Conservation (phyloP, 2,888 invertebrate genomes). For the Temnothorax unifasciatus region DNA sequence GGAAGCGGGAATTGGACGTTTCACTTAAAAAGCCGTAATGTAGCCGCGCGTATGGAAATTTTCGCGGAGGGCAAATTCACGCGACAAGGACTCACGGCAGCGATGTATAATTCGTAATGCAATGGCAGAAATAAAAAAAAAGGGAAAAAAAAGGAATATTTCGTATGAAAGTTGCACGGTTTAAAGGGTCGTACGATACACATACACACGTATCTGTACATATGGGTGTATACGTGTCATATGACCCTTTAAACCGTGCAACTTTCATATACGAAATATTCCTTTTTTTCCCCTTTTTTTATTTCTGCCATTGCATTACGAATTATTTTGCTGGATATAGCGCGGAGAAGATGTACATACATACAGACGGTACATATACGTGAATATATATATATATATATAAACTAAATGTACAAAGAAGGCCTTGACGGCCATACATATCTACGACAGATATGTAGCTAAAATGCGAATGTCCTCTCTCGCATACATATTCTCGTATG, state of each 20-base stretch:
- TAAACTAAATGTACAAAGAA: conserved; percentile 40
- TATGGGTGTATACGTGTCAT: background rate
- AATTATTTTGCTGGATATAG: conserved; percentile 47
- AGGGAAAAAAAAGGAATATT: background rate
- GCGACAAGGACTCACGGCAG: conserved; percentile 25
- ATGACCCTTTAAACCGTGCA: conserved; percentile 41
- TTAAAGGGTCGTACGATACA: conserved; percentile 36
- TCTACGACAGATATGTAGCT: conserved; percentile 36
- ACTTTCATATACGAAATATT: conserved; percentile 45
- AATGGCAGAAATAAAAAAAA: conserved; percentile 39
- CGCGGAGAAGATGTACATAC: conserved; percentile 27
- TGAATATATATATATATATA: background rate
- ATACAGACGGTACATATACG: too few relatives aligned
- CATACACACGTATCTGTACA: background rate
- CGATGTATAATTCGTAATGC: conserved; percentile 48
- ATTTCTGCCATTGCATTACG: conserved; percentile 48
- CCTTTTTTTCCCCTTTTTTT: background rate
- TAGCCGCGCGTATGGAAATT: conserved; percentile 46
- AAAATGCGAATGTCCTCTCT: conserved; percentile 39
- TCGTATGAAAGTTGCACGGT: conserved; percentile 42
- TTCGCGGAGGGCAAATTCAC: conserved; percentile 37
- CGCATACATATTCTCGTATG: background rate
- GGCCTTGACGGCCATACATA: conserved; percentile 27
- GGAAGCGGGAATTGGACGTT: conserved; percentile 40
- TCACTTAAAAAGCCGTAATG: conserved; percentile 39